These are phyloP conservation scores for Plutomurus gul DNA, from an alignment of 1,140 invertebrate genomes.

Conservation along the genomic window DNA sequence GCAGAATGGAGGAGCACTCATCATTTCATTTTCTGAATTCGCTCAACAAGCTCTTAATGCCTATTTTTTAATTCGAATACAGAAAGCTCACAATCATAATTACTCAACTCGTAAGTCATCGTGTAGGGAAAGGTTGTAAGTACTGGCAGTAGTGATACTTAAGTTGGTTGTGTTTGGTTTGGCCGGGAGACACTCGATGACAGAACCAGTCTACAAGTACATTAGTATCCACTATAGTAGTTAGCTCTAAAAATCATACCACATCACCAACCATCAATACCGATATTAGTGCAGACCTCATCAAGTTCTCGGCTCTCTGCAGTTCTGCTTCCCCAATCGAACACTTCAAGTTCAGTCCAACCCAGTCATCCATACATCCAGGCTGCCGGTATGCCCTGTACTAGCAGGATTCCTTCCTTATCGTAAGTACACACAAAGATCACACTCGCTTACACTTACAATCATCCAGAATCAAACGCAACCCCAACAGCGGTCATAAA, in stretches of 20 bases:
- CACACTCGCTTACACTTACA: neutral
- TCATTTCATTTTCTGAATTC: neutral
- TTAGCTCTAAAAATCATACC: neutral
- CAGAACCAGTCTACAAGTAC: constrained; percentile 28
- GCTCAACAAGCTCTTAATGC: constrained; percentile 1
- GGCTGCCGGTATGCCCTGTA: no score
- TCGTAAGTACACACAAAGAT: neutral
- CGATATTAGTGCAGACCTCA: neutral
- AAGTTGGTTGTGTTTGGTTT: neutral
- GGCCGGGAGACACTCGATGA: neutral
- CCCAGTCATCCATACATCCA: neutral
- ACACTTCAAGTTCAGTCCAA: no score
- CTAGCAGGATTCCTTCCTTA: neutral
- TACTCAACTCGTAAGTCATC: neutral
- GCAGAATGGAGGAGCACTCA: neutral
- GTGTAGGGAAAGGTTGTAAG: neutral
- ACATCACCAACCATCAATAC: no score
- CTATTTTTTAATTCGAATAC: neutral
- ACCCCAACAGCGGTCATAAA: constrained; percentile 45
- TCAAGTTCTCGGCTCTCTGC: neutral
- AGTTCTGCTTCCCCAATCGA: neutral
- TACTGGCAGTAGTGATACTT: neutral
- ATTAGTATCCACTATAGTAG: constrained; percentile 15
- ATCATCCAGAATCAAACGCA: constrained; percentile 9
- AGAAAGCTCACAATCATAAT: neutral